These are phyloP conservation scores for Drosophila putrida DNA, from an alignment of 2,888 invertebrate species.

Conservation along the genomic window DNA sequence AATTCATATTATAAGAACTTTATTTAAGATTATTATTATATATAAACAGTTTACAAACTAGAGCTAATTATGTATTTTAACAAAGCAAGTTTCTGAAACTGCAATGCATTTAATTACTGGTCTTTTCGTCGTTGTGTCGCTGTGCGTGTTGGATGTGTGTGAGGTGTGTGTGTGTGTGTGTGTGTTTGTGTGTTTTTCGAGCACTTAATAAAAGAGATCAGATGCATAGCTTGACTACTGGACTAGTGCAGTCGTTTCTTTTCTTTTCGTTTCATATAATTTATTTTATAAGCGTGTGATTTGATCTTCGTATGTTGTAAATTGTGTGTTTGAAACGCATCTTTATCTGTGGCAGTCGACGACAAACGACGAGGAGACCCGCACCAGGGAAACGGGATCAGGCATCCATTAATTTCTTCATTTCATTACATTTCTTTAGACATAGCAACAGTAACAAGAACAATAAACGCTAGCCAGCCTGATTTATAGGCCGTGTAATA, in stretches of 20 bases:
- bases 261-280: no score
- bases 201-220: constrained; percentile 49
- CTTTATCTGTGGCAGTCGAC: constrained; percentile 17
- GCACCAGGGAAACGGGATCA: constrained; percentile 1
- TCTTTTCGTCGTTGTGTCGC: background rate
- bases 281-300: constrained; percentile 12
- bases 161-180: constrained; percentile 6
- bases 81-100: constrained; percentile 50
- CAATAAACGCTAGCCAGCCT: constrained; percentile 68
- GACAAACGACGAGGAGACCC: constrained; percentile 10
- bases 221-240: constrained; percentile 41
- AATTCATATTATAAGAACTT: constrained; percentile 32
- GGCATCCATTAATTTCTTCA: constrained; percentile 1
- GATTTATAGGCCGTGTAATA: constrained; percentile 8
- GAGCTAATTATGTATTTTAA: constrained; percentile 23
- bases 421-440: constrained; percentile 1
- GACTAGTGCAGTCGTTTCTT: constrained; percentile 25
- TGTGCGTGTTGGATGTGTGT: constrained; percentile 5
- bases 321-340: no score
- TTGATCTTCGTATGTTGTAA: no score
- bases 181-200: constrained; percentile 31
- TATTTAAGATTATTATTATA: constrained; percentile 47
- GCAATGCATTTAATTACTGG: constrained; percentile 23
- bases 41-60: constrained; percentile 53
- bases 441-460: constrained; percentile 21